Conservation (phyloP, 2,113 vertebrate genomes). For the Dromas ardeola region DNA sequence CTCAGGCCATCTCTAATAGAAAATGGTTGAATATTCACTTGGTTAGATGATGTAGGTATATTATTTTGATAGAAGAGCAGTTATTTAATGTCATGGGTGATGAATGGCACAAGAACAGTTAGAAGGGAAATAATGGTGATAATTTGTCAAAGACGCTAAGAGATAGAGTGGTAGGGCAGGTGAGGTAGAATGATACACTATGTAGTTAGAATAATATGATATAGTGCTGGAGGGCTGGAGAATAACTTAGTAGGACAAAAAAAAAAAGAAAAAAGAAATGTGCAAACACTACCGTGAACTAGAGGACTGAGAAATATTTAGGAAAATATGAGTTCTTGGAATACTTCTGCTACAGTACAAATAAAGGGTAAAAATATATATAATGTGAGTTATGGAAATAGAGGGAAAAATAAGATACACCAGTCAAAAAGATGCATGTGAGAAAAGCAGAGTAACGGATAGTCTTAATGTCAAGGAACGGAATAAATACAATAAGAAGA, state of each 20-base stretch:
- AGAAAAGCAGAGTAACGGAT: neutral
- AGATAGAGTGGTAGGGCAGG: conserved; percentile 44
- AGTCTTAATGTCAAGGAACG: neutral
- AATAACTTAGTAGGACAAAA: neutral
- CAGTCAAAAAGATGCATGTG: neutral
- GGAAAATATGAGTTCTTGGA: neutral
- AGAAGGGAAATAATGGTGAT: conserved; percentile 64
- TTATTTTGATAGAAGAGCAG: conserved; percentile 70
- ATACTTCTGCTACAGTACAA: neutral
- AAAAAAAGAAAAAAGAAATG: neutral
- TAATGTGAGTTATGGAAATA: neutral
- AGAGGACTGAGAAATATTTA: neutral
- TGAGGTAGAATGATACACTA: conserved; percentile 45
- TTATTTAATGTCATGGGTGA: conserved; percentile 69
- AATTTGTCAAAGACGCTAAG: conserved; percentile 64
- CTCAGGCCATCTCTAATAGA: conserved; percentile 37
- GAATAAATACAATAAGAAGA: neutral
- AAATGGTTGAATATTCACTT: conserved; percentile 66
- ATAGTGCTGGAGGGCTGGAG: neutral
- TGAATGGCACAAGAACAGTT: conserved; percentile 56
- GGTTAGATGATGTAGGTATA: conserved; percentile 64
- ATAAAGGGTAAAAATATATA: neutral
- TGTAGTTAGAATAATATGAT: conserved; percentile 57
- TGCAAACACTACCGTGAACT: neutral
- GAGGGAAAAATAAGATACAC: neutral